phyloP scores from a whole-genome alignment of 2,113 vertebrate species.

The Prietella phreatophila region DNA sequence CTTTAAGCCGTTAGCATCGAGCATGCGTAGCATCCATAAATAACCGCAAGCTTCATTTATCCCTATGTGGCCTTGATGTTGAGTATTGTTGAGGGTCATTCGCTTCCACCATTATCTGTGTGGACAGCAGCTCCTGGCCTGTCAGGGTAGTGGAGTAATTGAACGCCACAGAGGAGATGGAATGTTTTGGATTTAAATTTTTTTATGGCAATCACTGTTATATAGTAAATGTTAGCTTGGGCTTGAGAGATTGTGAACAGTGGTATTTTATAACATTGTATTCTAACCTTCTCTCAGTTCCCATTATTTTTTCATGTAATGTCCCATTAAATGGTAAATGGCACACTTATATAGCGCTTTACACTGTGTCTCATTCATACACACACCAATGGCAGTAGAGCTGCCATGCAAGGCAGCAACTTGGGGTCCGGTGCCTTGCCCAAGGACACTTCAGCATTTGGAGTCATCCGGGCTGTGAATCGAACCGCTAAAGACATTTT shows the following conservation, averaged over 20 bases:
- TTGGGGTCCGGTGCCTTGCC: too few species aligned
- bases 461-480: too few species aligned
- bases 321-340: too few species aligned
- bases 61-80: slow-evolving; percentile 4
- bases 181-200: not conserved
- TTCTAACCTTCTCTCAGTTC: not conserved
- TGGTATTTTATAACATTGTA: not conserved
- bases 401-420: too few species aligned
- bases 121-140: slow-evolving; percentile 17
- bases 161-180: not conserved
- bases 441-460: too few species aligned
- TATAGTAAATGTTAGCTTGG: not conserved
- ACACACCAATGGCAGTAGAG: too few species aligned
- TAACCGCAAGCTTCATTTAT: slow-evolving; percentile 20
- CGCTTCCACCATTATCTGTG: not conserved
- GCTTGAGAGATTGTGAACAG: not conserved
- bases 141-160: not conserved
- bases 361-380: too few species aligned
- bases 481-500: not conserved
- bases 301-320: not conserved
- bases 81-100: slow-evolving; percentile 7
- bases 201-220: not conserved
- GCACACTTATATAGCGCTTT: too few species aligned
- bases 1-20: not conserved
- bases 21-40: not conserved